Percentiles rank a stretch among this genome's conserved stretches.
phyloP scores from a whole-genome alignment of 1,140 invertebrate genomes.

The Leptoteleia sp. region DNA sequence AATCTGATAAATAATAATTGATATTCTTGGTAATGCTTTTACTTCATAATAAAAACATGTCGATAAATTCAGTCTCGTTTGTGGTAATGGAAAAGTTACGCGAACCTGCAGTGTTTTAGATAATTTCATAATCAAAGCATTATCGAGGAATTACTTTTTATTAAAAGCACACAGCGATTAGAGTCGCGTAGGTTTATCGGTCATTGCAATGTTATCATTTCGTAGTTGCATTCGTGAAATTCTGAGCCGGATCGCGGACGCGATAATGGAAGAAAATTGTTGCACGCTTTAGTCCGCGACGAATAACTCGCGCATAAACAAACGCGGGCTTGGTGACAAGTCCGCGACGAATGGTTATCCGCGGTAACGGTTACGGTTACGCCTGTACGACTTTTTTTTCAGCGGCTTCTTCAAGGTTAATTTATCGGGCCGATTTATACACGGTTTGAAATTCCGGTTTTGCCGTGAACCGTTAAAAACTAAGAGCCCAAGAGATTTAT shows the following conservation, averaged over 20 bases:
- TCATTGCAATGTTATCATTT: slow-evolving; percentile 11
- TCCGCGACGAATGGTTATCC: slow-evolving; percentile 11
- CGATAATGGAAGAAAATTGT: slow-evolving; percentile 1
- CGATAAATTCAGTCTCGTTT: too few relatives aligned
- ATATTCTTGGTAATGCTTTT: too few relatives aligned
- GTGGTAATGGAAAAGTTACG: neutral
- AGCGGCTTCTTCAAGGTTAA: slow-evolving; percentile 30
- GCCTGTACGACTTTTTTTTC: slow-evolving; percentile 25
- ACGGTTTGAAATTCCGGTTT: slow-evolving; percentile 38
- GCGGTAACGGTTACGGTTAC: slow-evolving; percentile 45
- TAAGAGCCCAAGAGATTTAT: too few relatives aligned
- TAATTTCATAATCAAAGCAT: slow-evolving; percentile 9
- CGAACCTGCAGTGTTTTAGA: neutral
- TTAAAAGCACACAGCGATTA: neutral
- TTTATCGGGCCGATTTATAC: slow-evolving; percentile 35
- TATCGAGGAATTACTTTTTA: slow-evolving; percentile 9
- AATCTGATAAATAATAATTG: too few relatives aligned
- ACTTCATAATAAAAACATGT: too few relatives aligned
- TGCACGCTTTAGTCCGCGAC: neutral
- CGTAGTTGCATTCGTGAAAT: neutral
- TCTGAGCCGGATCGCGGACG: neutral
- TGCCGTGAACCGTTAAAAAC: slow-evolving; percentile 35
- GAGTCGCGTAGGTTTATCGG: neutral
- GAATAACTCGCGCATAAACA: neutral
- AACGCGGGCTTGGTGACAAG: slow-evolving; percentile 2